A percentile compares a stretch with the other conserved stretches of the same genome.
These are phyloP conservation scores for Onychomys leucogaster DNA, from an alignment of 2,797 vertebrate genomes.

Conservation along the genomic window DNA sequence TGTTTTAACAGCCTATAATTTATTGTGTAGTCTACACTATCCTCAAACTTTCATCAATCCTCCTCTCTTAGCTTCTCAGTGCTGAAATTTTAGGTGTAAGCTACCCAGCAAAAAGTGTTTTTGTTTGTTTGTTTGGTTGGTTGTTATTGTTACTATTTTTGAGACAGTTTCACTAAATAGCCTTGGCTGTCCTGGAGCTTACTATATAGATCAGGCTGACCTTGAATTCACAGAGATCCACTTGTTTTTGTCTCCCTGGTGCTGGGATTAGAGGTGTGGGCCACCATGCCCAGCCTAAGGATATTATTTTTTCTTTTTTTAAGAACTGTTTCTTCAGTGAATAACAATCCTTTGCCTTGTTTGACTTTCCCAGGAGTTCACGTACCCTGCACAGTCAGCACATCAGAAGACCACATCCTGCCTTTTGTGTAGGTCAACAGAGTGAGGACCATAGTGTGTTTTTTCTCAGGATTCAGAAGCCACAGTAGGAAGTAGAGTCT, in stretches of 20 bases:
- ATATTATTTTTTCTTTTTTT: not conserved
- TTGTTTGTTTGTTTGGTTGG: not conserved
- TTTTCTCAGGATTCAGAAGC: not conserved
- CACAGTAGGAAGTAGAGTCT: not conserved
- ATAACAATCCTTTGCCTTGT: not conserved
- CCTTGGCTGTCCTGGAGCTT: not conserved
- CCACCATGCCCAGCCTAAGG: not conserved
- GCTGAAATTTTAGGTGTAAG: not conserved
- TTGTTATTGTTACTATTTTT: not conserved
- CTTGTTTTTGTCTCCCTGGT: not conserved
- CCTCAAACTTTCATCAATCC: not conserved
- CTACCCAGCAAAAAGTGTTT: not conserved
- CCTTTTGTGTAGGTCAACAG: not conserved
- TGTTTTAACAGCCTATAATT: not conserved
- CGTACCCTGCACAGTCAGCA: not conserved
- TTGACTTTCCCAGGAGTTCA: slow-evolving; percentile 40
- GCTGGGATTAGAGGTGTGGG: not conserved
- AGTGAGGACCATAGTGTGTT: slow-evolving; percentile 4
- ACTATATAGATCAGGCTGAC: not conserved
- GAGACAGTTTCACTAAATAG: not conserved
- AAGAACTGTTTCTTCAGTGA: not conserved
- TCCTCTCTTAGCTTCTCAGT: not conserved
- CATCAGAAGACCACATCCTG: slow-evolving; percentile 55
- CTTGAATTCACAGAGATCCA: not conserved
- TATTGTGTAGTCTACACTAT: not conserved